Conservation (phyloP, 2,797 vertebrate genomes). For the Triplophysa bombifrons region DNA sequence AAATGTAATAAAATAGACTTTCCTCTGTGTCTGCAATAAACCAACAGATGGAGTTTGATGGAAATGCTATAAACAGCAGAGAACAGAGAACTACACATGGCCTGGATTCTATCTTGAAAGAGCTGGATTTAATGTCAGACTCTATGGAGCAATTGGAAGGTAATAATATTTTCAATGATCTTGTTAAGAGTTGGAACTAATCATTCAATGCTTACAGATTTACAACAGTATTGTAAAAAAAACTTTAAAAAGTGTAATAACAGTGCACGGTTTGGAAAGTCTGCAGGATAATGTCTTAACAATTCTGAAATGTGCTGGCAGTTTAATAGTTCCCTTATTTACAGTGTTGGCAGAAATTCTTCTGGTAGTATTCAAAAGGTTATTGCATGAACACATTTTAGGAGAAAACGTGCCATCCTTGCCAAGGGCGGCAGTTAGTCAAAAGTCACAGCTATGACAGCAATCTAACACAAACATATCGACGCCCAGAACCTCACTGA, state of each 20-base stretch:
- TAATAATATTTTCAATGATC: slow-evolving; percentile 40
- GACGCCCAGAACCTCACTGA: neutral
- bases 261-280: neutral
- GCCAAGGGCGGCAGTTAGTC: slow-evolving; percentile 58
- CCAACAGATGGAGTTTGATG: slow-evolving; percentile 70
- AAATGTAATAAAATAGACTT: neutral
- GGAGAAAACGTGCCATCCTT: slow-evolving; percentile 41
- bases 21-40: slow-evolving; percentile 22
- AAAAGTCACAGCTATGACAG: slow-evolving; percentile 50
- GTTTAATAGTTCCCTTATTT: slow-evolving; percentile 19
- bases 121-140: slow-evolving; percentile 66
- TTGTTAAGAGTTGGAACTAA: neutral
- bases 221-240: neutral
- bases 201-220: neutral
- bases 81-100: slow-evolving; percentile 32
- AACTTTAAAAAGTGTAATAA: neutral
- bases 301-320: slow-evolving; percentile 24
- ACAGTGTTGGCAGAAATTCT: slow-evolving; percentile 4
- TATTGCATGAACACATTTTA: slow-evolving; percentile 8
- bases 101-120: slow-evolving; percentile 66
- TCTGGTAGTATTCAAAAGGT: slow-evolving; percentile 1
- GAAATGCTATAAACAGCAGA: slow-evolving; percentile 30
- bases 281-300: neutral
- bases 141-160: slow-evolving; percentile 68
- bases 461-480: slow-evolving; percentile 37